Evolutionary conservation across 2,113 vertebrate genomes (phyloP).

Genomic region (Spilogale gracilis): DNA sequence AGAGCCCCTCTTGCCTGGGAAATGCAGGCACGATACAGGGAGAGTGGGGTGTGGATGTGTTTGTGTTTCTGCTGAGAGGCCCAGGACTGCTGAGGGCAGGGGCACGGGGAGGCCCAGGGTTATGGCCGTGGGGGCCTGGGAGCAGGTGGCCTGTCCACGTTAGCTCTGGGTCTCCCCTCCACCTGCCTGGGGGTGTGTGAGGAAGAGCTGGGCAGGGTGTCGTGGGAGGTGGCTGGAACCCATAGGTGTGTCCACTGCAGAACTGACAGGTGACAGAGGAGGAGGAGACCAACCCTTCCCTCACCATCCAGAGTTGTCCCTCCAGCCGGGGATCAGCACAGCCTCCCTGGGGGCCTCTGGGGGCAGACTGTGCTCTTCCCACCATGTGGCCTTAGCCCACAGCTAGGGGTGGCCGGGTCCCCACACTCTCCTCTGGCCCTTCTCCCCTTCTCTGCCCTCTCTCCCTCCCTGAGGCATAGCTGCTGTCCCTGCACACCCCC

Average conservation of each 20-base stretch:
- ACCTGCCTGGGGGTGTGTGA: not conserved
- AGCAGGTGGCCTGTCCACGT: not conserved
- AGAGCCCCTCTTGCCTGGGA: not conserved
- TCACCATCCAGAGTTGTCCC: not conserved
- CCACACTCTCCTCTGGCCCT: not conserved
- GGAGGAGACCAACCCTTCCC: not conserved
- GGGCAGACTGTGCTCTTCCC: not conserved
- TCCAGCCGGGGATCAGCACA: rapidly evolving
- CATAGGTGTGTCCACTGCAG: rapidly evolving
- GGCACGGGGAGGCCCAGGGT: not conserved
- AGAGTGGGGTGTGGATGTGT: rapidly evolving
- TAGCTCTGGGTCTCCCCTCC: not conserved
- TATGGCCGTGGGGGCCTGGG: rapidly evolving
- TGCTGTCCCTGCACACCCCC: not conserved
- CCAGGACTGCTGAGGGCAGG: rapidly evolving
- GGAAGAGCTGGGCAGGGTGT: rapidly evolving
- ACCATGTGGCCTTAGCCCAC: not conserved
- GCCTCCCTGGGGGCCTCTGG: not conserved
- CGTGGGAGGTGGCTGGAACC: not conserved
- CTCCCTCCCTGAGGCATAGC: not conserved
- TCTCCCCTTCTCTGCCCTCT: too few relatives aligned
- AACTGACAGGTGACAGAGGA: too few relatives aligned
- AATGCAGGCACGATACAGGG: rapidly evolving
- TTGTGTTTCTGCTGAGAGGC: not conserved
- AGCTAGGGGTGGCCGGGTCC: not conserved